These are phyloP conservation scores for Scytalopus superciliaris DNA, from an alignment of 2,113 vertebrate species.

Conservation along the genomic window DNA sequence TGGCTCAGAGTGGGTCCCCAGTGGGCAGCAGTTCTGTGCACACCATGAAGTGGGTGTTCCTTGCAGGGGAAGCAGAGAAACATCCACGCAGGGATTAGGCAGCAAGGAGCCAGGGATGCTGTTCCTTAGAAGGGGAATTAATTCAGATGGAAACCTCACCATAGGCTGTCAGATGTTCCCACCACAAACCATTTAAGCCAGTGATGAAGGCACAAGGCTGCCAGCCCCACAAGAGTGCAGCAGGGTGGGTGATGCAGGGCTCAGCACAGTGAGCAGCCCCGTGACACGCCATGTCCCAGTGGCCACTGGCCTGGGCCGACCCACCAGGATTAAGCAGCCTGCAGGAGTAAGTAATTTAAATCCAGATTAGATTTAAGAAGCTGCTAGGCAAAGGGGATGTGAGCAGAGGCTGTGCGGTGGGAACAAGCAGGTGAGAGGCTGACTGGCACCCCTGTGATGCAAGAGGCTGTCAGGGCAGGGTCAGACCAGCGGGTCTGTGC, in stretches of 20 bases:
- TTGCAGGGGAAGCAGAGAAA: neutral
- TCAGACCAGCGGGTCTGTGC: rapidly evolving
- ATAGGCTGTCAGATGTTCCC: neutral
- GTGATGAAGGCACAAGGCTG: neutral
- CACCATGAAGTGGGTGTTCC: rapidly evolving
- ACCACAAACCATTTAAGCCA: neutral
- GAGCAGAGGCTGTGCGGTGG: neutral
- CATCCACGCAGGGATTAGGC: neutral
- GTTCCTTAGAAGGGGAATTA: neutral
- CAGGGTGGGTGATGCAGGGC: neutral
- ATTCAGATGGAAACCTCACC: neutral
- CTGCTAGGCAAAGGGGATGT: neutral
- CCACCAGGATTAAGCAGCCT: constrained; percentile 60
- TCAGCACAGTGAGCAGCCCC: rapidly evolving
- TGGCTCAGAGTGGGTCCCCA: rapidly evolving
- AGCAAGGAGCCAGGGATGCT: neutral
- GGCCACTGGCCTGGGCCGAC: constrained; percentile 43
- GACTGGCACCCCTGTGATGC: neutral
- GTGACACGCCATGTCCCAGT: neutral
- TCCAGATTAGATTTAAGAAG: constrained; percentile 76
- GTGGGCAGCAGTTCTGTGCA: neutral
- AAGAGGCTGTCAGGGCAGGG: neutral
- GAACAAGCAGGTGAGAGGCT: neutral
- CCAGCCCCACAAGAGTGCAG: rapidly evolving
- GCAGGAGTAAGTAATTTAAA: constrained; percentile 59